Evolutionary conservation across 2,888 invertebrate species (phyloP).

Genomic region (Plagiodera versicolora): DNA sequence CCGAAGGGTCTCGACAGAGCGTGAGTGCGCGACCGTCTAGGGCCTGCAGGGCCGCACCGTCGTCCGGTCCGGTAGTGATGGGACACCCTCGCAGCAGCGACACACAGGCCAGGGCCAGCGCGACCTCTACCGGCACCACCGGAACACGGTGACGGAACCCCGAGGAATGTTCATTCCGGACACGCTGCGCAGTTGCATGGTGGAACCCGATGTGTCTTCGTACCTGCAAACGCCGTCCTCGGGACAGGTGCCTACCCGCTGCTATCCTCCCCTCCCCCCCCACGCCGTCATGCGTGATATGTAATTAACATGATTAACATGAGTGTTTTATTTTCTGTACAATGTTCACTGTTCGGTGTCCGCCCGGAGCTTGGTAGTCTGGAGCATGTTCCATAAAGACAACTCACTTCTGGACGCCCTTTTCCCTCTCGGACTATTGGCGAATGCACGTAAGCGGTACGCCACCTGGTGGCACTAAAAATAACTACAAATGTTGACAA

Average conservation of each 20-base stretch:
- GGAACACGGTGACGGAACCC: conserved; percentile 52
- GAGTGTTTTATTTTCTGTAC: conserved; percentile 54
- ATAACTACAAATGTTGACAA: no score
- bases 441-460: no score
- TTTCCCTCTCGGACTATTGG: no score
- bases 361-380: conserved; percentile 1
- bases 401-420: no score
- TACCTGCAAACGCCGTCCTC: conserved; percentile 93
- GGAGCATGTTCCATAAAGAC: not conserved
- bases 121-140: conserved; percentile 38
- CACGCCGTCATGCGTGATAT: conserved; percentile 56
- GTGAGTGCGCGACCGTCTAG: not conserved
- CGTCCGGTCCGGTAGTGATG: conserved; percentile 45
- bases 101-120: conserved; percentile 41
- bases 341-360: conserved; percentile 39
- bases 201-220: conserved; percentile 92
- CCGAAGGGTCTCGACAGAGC: no score
- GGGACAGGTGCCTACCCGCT: conserved; percentile 80
- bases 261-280: conserved; percentile 60
- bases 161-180: conserved; percentile 88
- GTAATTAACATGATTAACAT: conserved; percentile 59
- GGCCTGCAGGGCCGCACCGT: conserved; percentile 25
- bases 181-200: conserved; percentile 92
- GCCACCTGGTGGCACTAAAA: no score
- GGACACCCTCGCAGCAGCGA: conserved; percentile 34